A percentile compares a stretch with the other conserved stretches of the same genome.
These are phyloP conservation scores for Anastatus disparis DNA, from an alignment of 1,140 invertebrate genomes.

Conservation along the genomic window DNA sequence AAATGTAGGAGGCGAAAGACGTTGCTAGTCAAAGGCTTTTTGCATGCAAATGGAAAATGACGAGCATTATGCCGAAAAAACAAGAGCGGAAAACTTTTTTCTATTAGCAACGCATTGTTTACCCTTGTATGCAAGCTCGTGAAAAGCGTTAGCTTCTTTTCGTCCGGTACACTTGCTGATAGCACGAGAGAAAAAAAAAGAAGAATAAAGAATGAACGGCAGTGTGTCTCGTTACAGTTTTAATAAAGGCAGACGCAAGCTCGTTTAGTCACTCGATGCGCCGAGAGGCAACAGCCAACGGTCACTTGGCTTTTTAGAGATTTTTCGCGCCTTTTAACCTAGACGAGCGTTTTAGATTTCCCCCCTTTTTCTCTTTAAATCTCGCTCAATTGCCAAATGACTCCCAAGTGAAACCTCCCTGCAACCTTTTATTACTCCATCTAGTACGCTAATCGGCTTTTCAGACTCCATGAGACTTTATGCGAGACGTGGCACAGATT, in stretches of 20 bases:
- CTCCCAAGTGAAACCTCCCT: not conserved
- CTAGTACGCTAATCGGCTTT: constrained; percentile 34
- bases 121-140: not conserved
- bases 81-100: constrained; percentile 31
- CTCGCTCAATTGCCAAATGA: not conserved
- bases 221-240: constrained; percentile 15
- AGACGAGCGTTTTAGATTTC: not conserved
- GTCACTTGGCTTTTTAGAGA: not conserved
- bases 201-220: not conserved
- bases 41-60: constrained; percentile 31
- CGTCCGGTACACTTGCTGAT: too few species aligned
- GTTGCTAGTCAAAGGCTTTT: constrained; percentile 14
- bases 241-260: constrained; percentile 17
- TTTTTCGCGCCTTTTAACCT: constrained; percentile 22
- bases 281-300: not conserved
- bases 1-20: constrained; percentile 1
- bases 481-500: constrained; percentile 32
- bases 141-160: not conserved
- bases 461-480: constrained; percentile 28
- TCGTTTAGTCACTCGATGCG: not conserved
- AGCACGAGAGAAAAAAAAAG: not conserved
- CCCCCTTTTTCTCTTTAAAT: not conserved
- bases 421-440: constrained; percentile 36
- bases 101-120: constrained; percentile 40
- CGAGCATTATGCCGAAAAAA: constrained; percentile 8